Base-by-base conservation (phyloP, 2,113 vertebrate genomes). In the Nothobranchius furzeri region DNA sequence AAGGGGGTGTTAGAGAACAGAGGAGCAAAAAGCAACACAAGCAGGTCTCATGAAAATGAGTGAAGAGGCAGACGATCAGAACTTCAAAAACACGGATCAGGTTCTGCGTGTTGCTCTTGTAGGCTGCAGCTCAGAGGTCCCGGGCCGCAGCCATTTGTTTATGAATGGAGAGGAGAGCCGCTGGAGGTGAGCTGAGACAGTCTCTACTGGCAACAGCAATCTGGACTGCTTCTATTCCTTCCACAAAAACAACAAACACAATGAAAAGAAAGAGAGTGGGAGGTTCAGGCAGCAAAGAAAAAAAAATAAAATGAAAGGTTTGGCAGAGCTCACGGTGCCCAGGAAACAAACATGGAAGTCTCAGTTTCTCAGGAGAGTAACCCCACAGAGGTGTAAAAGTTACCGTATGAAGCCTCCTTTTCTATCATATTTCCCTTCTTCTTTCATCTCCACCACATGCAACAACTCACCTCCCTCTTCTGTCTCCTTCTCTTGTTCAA, bases 201-300 rank as follows among this genome's bases (percentile, higher is more conserved):
- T 91, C 86, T 75, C 86, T 75, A 68, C 50, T 88, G 83, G 90
- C 88, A 91, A 85, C 88, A 64, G 85, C 69, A 81, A 86, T 87
- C 86, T 87, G 86, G 90, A 86, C 82, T 52, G 67, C 83, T 74
- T 89, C 87, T 80, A 85, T 76, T 73, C 76, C 74, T 73, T 76
- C 68, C 62, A 82, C 74, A 83, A 87, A 30, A 89, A 87, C 83
- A 90, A 86, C 78, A 88, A 90, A 86, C 84, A 86, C 79, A 87
- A 82, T 78, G 76, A 66, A 73, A 86, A 76, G 77, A 58, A 72
- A 60, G 63, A 79, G 75, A 81, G 76, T 15, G 79, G 83, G 76
- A 53, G 78, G 78, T 49, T 75, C 66, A 78, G 73, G 76, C 48
- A 7, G 61, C 20, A 50, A 55, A 45, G n/a, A 47, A 65, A 35